Evolutionary conservation across 2,888 invertebrate genomes (phyloP).

Genomic region (Agrilus cyanescens): DNA sequence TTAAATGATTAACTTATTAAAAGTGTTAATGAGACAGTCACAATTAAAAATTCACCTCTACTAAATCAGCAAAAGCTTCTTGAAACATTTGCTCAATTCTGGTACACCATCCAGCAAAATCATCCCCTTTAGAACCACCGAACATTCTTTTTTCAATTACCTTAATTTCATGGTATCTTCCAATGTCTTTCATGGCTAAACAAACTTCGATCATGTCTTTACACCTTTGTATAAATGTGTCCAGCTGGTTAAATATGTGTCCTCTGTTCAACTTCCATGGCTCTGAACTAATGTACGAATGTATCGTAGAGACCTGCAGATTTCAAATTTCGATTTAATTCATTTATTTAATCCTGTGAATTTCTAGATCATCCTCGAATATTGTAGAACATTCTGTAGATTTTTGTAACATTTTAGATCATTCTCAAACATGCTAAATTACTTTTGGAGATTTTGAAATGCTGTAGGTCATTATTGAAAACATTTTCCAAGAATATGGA

Average conservation of each 20-base stretch:
- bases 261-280: conserved; percentile 67
- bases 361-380: no score
- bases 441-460: no score
- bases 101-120: conserved; percentile 54
- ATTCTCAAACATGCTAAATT: no score
- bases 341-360: no score
- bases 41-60: conserved; percentile 25
- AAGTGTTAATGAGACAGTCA: not conserved
- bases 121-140: conserved; percentile 57
- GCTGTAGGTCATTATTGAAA: no score
- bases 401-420: no score
- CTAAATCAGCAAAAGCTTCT: conserved; percentile 47
- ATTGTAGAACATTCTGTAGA: no score
- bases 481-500: no score
- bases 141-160: conserved; percentile 60
- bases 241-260: conserved; percentile 77
- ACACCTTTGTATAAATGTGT: conserved; percentile 75
- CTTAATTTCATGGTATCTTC: conserved; percentile 63
- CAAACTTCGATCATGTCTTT: conserved; percentile 80
- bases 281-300: conserved; percentile 38
- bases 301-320: conserved; percentile 45
- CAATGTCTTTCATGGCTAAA: conserved; percentile 80
- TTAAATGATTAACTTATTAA: not conserved
- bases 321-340: no score
- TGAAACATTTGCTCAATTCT: conserved; percentile 66